A percentile compares a stretch with the other conserved stretches of the same genome.
phyloP scores from a whole-genome alignment of 2,888 invertebrate species.

The Eupithecia vulgata region DNA sequence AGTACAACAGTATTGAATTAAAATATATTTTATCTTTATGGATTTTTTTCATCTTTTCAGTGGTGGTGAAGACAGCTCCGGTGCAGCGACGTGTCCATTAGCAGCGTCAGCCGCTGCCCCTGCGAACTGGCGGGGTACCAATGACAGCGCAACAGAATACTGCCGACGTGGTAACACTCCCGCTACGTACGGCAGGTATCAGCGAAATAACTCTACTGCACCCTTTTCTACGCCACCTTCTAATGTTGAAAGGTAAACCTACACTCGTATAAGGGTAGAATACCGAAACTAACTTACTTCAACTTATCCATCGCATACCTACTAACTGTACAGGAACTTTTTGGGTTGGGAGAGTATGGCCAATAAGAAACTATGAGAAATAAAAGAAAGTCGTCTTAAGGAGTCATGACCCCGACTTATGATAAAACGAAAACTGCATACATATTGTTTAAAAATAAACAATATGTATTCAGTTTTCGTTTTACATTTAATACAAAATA shows the following conservation, averaged over 20 bases:
- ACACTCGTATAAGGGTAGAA: slow-evolving; percentile 35
- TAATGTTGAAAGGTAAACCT: slow-evolving; percentile 74
- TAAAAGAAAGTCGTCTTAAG: background rate
- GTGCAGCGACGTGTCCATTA: slow-evolving; percentile 71
- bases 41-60: slow-evolving; percentile 53
- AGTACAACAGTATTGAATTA: background rate
- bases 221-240: slow-evolving; percentile 78
- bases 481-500: too few relatives aligned
- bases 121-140: slow-evolving; percentile 79
- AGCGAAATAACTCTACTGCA: slow-evolving; percentile 80
- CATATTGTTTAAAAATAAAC: too few relatives aligned
- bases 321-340: slow-evolving; percentile 17
- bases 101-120: slow-evolving; percentile 79
- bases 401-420: background rate
- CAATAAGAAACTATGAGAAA: background rate
- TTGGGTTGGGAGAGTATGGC: background rate
- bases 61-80: slow-evolving; percentile 75
- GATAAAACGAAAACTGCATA: background rate
- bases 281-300: slow-evolving; percentile 34
- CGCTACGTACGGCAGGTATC: slow-evolving; percentile 83
- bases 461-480: too few relatives aligned
- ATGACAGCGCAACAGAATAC: slow-evolving; percentile 79
- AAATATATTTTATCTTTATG: background rate
- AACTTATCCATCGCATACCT: slow-evolving; percentile 19
- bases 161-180: slow-evolving; percentile 81